Evolutionary conservation across 2,888 invertebrate genomes (phyloP).

Genomic region (Laothoe populi): DNA sequence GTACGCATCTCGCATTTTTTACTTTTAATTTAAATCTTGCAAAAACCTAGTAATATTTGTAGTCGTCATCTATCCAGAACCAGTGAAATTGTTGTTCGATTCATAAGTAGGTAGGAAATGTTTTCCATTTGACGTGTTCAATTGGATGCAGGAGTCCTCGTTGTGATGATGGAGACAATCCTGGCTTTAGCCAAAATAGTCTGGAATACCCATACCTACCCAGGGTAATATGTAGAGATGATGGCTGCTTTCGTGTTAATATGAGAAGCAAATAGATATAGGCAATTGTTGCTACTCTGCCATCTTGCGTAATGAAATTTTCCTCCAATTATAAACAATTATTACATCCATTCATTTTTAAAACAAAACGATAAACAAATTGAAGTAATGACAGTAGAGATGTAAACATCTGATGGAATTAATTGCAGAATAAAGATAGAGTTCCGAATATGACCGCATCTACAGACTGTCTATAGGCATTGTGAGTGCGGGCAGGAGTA

Average conservation of each 20-base stretch:
- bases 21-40: no score
- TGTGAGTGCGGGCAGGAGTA: no score
- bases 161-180: no score
- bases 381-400: conserved; percentile 43
- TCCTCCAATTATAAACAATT: background rate
- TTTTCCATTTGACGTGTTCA: no score
- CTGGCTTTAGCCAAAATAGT: no score
- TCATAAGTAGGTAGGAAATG: no score
- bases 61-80: no score
- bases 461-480: background rate
- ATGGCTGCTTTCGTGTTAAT: background rate
- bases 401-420: conserved; percentile 40
- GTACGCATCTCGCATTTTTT: no score
- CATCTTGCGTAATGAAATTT: background rate
- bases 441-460: background rate
- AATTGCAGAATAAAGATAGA: conserved; percentile 34
- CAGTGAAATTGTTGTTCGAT: no score
- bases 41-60: no score
- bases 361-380: conserved; percentile 44
- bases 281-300: background rate
- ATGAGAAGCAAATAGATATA: background rate
- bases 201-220: no score
- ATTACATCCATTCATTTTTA: conserved; percentile 27
- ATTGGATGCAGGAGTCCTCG: no score
- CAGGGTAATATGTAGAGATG: background rate